A percentile compares a stretch with the other conserved stretches of the same genome.
Evolutionary conservation across 2,888 invertebrate genomes (phyloP).

Genomic region (Coecobrya sp.): DNA sequence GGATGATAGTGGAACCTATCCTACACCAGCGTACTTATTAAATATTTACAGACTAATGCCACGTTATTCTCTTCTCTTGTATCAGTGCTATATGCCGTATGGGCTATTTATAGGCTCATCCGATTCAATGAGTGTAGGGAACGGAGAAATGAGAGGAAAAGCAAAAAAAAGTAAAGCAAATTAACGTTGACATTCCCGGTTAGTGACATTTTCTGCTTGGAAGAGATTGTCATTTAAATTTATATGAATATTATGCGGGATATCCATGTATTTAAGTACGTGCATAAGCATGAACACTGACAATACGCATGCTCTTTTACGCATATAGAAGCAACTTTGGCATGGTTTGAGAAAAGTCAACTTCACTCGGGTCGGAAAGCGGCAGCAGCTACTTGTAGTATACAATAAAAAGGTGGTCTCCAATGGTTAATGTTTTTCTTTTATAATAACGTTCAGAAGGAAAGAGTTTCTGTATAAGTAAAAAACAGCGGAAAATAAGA

Average conservation of each 20-base stretch:
- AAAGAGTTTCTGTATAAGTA: slow-evolving; percentile 2
- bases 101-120: neutral
- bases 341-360: neutral
- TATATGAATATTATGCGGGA: slow-evolving; percentile 50
- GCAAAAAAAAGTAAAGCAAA: slow-evolving; percentile 60
- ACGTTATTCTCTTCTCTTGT: neutral
- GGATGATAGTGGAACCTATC: no score
- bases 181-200: slow-evolving; percentile 86
- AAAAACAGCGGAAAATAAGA: slow-evolving; percentile 1
- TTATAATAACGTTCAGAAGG: neutral
- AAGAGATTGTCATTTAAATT: slow-evolving; percentile 79
- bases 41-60: neutral
- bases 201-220: slow-evolving; percentile 85
- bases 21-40: neutral
- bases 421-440: slow-evolving; percentile 33
- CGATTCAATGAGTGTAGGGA: neutral
- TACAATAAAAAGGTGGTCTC: slow-evolving; percentile 21
- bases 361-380: neutral
- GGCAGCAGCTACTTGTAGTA: neutral
- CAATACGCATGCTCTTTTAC: neutral
- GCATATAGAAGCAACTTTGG: neutral
- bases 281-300: neutral
- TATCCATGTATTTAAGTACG: neutral
- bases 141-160: neutral
- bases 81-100: neutral